Base-by-base conservation (phyloP, 2,113 vertebrate species). In the Cyphomyrus plagiostoma region DNA sequence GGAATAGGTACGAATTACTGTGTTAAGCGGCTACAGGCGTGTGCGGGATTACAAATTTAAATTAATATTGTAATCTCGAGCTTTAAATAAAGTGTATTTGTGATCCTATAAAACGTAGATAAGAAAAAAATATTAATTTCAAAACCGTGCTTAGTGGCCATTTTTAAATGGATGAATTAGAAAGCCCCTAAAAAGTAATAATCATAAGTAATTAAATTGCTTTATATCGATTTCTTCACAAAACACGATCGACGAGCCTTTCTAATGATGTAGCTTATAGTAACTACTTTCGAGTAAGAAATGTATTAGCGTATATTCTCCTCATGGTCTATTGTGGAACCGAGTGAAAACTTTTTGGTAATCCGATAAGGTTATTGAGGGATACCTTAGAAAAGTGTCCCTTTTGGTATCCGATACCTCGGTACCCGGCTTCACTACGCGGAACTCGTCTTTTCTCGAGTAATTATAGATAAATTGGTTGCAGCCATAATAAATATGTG, bases 1-100 rank as follows among this genome's bases (percentile, higher is more conserved):
- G 96, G 94, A 93, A 92, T 95, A 89, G 93, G 95, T 96, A 92
- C 95, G 95, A 89, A 15, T 49, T 52, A 15, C 53, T 86, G 42
- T 35, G 13, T 46, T 82, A 19, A 42, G 19, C 6, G 19, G 21
- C 11, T 62, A 56, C 35, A 66, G 11, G 35, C 26, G 66, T 30
- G n/a, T 30, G 39, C 13, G 11, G 50, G 50, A 17, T 15, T 52
- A 52, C 50, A 10, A 3, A 0, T 39, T 80, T 42, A 19, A 80
- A 80, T 7, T 39, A 0, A 80, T 19, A 26, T 80, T 80, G 74
- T 80, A 42, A 80, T 80, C 35, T 35, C 8, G 15, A 80, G 39
- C 13, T 80, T 80, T 39, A 39, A 15, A 80, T 80, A 19, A 42
- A 35, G 30, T 42, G 4, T 8, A 21, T 39, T 80, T 80, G 30